Percentiles rank a stretch among this genome's conserved stretches.
These are phyloP conservation scores for Operophtera brumata DNA, from an alignment of 2,888 invertebrate genomes.

Conservation along the genomic window DNA sequence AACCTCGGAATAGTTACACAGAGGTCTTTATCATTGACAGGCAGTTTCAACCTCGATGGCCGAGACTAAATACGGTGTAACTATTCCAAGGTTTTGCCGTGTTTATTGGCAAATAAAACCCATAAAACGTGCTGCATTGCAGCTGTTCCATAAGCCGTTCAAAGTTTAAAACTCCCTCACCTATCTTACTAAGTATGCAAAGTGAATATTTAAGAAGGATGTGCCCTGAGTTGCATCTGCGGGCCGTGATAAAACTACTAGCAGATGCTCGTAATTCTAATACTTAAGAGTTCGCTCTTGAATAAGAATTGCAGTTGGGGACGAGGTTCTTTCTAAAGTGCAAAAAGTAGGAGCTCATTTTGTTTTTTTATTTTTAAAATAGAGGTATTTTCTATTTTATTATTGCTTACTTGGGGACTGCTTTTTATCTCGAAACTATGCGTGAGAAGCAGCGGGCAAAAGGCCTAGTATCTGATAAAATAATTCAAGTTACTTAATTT, in stretches of 20 bases:
- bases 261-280: conserved; percentile 60
- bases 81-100: too few relatives aligned
- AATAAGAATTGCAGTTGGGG: conserved; percentile 46
- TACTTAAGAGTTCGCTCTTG: conserved; percentile 50
- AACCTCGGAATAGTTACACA: too few relatives aligned
- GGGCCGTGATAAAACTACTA: conserved; percentile 58
- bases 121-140: conserved; percentile 35
- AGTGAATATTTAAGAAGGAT: conserved; percentile 64
- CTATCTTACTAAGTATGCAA: conserved; percentile 60
- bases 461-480: too few relatives aligned
- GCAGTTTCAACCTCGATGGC: too few relatives aligned
- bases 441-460: too few relatives aligned
- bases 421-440: too few relatives aligned
- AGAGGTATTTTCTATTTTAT: neutral
- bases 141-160: conserved; percentile 42
- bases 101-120: neutral
- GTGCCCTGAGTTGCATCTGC: conserved; percentile 53
- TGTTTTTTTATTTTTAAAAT: neutral
- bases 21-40: too few relatives aligned
- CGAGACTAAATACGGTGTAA: too few relatives aligned
- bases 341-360: neutral
- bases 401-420: too few relatives aligned
- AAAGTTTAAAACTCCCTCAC: conserved; percentile 52
- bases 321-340: conserved; percentile 15
- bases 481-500: too few relatives aligned